These are phyloP conservation scores for Gari tellinella DNA, from an alignment of 2,888 invertebrate genomes.

Conservation along the genomic window DNA sequence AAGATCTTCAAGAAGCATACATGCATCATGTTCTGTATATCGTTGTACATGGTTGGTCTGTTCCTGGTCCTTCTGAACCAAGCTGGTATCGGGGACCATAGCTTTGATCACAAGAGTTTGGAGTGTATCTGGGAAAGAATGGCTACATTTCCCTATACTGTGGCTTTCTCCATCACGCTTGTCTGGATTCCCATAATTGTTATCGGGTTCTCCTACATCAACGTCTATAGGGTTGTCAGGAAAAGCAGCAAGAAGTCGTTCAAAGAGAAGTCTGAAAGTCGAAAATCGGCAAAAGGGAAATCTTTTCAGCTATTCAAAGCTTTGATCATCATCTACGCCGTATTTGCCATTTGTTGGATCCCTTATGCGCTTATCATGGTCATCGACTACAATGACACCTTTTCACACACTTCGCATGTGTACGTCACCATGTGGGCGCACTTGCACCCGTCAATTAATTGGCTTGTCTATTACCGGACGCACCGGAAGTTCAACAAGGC, in stretches of 20 bases:
- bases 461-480: slow-evolving; percentile 68
- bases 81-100: slow-evolving; percentile 69
- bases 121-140: slow-evolving; percentile 76
- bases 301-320: slow-evolving; percentile 52
- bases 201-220: slow-evolving; percentile 64
- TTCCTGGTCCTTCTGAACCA: slow-evolving; percentile 64
- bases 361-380: slow-evolving; percentile 75
- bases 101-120: slow-evolving; percentile 68
- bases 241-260: too few species aligned
- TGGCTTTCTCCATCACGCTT: slow-evolving; percentile 67
- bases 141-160: slow-evolving; percentile 69
- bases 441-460: slow-evolving; percentile 69
- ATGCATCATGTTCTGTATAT: slow-evolving; percentile 60
- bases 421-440: slow-evolving; percentile 67
- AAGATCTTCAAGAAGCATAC: slow-evolving; percentile 62
- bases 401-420: slow-evolving; percentile 66
- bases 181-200: slow-evolving; percentile 69
- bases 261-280: too few species aligned
- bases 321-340: slow-evolving; percentile 72
- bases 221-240: slow-evolving; percentile 32
- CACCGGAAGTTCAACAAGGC: slow-evolving; percentile 60
- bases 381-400: slow-evolving; percentile 64
- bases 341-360: slow-evolving; percentile 73
- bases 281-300: too few species aligned
- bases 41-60: slow-evolving; percentile 64